These are phyloP conservation scores for Pavo muticus DNA, from an alignment of 2,113 vertebrate genomes.

Conservation along the genomic window DNA sequence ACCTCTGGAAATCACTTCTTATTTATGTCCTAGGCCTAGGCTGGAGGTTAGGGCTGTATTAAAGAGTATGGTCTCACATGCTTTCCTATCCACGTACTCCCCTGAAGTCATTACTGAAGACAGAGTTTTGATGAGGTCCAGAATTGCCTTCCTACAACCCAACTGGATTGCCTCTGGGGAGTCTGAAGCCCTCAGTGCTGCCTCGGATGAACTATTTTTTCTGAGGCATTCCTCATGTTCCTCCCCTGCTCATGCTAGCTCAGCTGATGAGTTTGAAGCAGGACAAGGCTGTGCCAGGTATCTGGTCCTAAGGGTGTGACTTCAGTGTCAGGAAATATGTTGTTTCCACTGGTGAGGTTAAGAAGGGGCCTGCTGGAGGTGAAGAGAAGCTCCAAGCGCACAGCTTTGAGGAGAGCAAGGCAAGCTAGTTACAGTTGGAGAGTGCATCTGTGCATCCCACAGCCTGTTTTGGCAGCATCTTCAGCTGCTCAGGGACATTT, in stretches of 20 bases:
- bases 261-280: background rate
- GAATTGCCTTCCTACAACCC: background rate
- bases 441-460: background rate
- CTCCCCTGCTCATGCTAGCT: background rate
- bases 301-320: background rate
- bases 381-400: background rate
- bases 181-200: background rate
- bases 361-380: background rate
- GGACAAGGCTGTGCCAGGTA: background rate
- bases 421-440: background rate
- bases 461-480: background rate
- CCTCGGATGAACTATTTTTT: background rate
- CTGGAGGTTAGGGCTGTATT: background rate
- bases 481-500: background rate
- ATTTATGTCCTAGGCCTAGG: background rate
- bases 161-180: background rate
- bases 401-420: background rate
- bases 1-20: background rate
- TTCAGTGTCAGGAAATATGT: background rate
- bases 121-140: rapidly evolving
- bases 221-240: background rate
- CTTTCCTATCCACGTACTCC: background rate
- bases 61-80: background rate
- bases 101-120: background rate
- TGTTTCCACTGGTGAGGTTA: background rate